Base-by-base conservation (phyloP, 1,140 invertebrate genomes). In the Hyles euphorbiae region DNA sequence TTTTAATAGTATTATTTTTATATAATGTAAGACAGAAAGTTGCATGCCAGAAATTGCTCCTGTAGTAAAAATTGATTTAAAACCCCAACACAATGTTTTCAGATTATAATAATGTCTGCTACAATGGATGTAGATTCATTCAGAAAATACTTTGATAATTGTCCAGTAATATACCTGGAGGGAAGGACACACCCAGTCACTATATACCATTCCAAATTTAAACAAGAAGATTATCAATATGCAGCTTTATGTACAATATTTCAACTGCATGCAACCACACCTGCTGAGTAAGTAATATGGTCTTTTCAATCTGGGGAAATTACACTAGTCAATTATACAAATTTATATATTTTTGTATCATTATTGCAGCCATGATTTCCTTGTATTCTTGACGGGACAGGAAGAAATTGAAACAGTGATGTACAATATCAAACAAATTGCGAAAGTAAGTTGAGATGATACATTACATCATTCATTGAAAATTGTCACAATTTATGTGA, bases 351-450 rank as follows among this genome's bases (percentile, higher is more conserved):
- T 5, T 50, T 34, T 9, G 22, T 33, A 34, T 34, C 71, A 63
- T 74, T 74, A 72, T 91, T 90, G 62, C 74, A 95, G 94, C 71
- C 91, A 95, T 71, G 97, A 98, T 82, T 96, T 99, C 76, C 90
- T 99, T 43, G 95, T 99, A n/a, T 99, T 99, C 90, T 90, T 99
- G 50, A 99, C 98, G 61, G 98, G 98, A 3, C 97, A 99, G 90
- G 98, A 99, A 85, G 98, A 99, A 92, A 99, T 99, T 69, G 98
- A 99, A 90, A 92, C 94, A 3, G 92, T 97, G 58, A 95, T 93
- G 45, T 89, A 92, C 58, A 94, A 93, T 75, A 95, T 97, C 2
- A 91, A 92, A 68, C 91, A 94, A 71, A 92, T 97, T 58, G 91
- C 92, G 4, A 95, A 94, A 82, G 93, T 92, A 80, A 77, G 57